Evolutionary conservation across 2,113 vertebrate species (phyloP).

Genomic region (Choloepus hoffmanni): DNA sequence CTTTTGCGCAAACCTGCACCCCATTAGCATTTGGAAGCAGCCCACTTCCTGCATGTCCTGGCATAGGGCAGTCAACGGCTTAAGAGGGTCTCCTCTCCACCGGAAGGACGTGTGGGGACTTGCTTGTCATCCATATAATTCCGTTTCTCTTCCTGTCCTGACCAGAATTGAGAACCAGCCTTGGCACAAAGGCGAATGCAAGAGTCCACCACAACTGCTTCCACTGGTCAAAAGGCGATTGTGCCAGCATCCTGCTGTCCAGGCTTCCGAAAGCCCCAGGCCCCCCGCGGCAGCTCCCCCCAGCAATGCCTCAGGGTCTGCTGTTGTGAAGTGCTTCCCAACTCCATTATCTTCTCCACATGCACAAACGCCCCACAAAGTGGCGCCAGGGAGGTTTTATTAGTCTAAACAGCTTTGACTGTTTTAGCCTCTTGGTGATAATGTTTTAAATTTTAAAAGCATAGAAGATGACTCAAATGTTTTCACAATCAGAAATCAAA

Average conservation of each 20-base stretch:
- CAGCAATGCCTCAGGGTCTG: rapidly evolving
- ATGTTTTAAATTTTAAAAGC: conserved; percentile 40
- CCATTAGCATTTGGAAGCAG: background rate
- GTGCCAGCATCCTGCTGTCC: background rate
- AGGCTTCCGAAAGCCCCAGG: background rate
- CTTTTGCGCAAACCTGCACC: background rate
- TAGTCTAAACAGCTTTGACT: background rate
- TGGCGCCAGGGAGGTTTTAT: background rate
- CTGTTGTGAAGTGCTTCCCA: rapidly evolving
- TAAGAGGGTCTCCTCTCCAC: background rate
- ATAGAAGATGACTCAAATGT: conserved; percentile 18
- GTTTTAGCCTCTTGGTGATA: background rate
- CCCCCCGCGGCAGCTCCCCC: rapidly evolving
- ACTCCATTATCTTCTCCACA: background rate
- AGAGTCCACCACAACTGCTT: background rate
- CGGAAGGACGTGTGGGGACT: background rate
- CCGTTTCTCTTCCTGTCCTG: background rate
- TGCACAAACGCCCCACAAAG: background rate
- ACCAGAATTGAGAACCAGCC: background rate
- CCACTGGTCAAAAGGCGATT: background rate
- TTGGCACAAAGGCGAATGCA: background rate
- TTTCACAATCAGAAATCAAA: conserved; percentile 45
- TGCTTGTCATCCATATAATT: background rate
- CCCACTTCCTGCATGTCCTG: background rate
- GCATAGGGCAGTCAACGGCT: background rate